phyloP scores from a whole-genome alignment of 1,140 invertebrate genomes.

The Drosophila bocki region DNA sequence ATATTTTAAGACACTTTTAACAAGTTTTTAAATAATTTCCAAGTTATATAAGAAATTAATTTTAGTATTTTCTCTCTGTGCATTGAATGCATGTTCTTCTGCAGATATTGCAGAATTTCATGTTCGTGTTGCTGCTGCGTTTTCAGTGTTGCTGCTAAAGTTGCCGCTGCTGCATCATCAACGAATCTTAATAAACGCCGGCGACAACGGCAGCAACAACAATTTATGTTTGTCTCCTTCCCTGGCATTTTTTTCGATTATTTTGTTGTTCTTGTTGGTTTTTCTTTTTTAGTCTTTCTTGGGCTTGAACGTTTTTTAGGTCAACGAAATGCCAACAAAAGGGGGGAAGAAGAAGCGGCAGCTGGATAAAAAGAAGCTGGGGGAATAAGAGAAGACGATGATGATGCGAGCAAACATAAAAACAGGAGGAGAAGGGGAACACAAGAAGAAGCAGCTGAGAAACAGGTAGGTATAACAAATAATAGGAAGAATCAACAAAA shows the following conservation, averaged over 20 bases:
- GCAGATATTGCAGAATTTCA: slow-evolving; percentile 14
- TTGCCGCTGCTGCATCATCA: slow-evolving; percentile 44
- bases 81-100: background rate
- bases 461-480: slow-evolving; percentile 50
- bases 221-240: slow-evolving; percentile 59
- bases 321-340: slow-evolving; percentile 77
- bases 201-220: slow-evolving; percentile 64
- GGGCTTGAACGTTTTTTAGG: slow-evolving; percentile 80
- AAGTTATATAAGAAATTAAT: background rate
- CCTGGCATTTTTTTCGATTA: slow-evolving; percentile 41
- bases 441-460: slow-evolving; percentile 9
- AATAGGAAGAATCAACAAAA: slow-evolving; percentile 61
- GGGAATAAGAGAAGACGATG: slow-evolving; percentile 53
- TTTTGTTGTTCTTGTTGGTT: slow-evolving; percentile 30
- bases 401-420: slow-evolving; percentile 78
- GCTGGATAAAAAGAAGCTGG: slow-evolving; percentile 35
- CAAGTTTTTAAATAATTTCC: background rate
- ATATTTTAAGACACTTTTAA: background rate
- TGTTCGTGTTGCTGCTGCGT: slow-evolving; percentile 24
- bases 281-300: slow-evolving; percentile 61
- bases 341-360: slow-evolving; percentile 38
- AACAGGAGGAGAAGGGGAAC: slow-evolving; percentile 16
- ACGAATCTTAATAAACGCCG: slow-evolving; percentile 69
- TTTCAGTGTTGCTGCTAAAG: slow-evolving; percentile 24
- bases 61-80: background rate